Percentiles rank a stretch among this genome's conserved stretches.
Evolutionary conservation across 2,113 vertebrate species (phyloP).

Genomic region (Pachycephala philippinensis): DNA sequence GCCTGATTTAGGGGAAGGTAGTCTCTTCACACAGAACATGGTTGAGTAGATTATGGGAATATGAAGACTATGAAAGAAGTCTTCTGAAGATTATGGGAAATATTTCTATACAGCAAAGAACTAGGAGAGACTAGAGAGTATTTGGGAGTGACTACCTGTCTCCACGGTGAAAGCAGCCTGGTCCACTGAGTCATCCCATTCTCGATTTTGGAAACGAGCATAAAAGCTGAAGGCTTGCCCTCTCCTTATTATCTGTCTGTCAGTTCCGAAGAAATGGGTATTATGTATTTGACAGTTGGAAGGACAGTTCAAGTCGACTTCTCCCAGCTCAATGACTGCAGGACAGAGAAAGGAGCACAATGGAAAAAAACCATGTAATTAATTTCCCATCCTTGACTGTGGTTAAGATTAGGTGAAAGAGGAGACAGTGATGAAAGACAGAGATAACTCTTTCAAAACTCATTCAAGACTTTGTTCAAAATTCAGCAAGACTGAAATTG

Average conservation of each 20-base stretch:
- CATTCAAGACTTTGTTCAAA: background rate
- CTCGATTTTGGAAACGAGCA: slow-evolving; percentile 46
- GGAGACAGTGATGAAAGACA: background rate
- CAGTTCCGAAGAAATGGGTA: slow-evolving; percentile 22
- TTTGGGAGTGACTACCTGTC: slow-evolving; percentile 18
- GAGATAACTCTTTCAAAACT: background rate
- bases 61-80: background rate
- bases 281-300: slow-evolving; percentile 45
- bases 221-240: slow-evolving; percentile 46
- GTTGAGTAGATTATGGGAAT: background rate
- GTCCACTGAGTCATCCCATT: slow-evolving; percentile 34
- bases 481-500: background rate
- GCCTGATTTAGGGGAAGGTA: background rate
- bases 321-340: slow-evolving; percentile 55
- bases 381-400: background rate
- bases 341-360: background rate
- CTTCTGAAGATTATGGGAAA: background rate
- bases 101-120: background rate
- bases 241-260: slow-evolving; percentile 52
- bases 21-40: background rate
- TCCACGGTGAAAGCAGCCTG: slow-evolving; percentile 37
- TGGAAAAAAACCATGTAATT: background rate
- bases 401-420: background rate
- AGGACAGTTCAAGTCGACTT: slow-evolving; percentile 48
- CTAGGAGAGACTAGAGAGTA: background rate